These are phyloP conservation scores for Druceiella hillmani DNA, from an alignment of 2,888 invertebrate genomes.

Conservation along the genomic window DNA sequence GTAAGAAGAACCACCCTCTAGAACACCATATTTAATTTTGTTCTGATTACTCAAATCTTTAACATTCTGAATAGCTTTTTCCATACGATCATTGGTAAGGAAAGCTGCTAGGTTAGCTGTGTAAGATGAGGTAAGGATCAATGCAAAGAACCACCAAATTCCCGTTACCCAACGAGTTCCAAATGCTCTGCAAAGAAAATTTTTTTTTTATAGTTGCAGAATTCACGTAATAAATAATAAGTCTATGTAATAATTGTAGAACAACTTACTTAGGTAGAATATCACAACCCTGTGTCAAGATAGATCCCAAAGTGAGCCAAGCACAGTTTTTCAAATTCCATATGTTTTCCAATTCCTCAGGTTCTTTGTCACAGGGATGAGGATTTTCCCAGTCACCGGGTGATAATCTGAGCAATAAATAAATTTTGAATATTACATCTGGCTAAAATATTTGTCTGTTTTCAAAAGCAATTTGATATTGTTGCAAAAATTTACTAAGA, in stretches of 20 bases:
- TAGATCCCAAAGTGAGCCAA: slow-evolving; percentile 89
- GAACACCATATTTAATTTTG: slow-evolving; percentile 87
- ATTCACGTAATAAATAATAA: background rate
- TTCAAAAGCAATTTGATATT: too few relatives aligned
- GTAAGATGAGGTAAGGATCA: slow-evolving; percentile 89
- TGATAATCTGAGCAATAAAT: slow-evolving; percentile 58
- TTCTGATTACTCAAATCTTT: slow-evolving; percentile 89
- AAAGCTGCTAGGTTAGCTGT: slow-evolving; percentile 93
- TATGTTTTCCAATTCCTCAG: slow-evolving; percentile 84
- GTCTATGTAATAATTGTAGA: background rate
- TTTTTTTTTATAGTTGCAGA: slow-evolving; percentile 16
- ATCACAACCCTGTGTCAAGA: slow-evolving; percentile 92
- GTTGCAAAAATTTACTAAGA: too few relatives aligned
- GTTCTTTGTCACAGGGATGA: slow-evolving; percentile 80
- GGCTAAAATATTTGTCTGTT: too few relatives aligned
- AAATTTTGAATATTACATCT: background rate
- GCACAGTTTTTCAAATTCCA: slow-evolving; percentile 83
- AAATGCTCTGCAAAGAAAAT: slow-evolving; percentile 63
- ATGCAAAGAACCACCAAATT: slow-evolving; percentile 93
- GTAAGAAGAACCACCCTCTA: slow-evolving; percentile 78
- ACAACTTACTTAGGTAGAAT: slow-evolving; percentile 75
- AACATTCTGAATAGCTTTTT: slow-evolving; percentile 79
- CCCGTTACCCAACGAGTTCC: slow-evolving; percentile 85
- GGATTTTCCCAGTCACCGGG: slow-evolving; percentile 94
- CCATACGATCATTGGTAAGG: slow-evolving; percentile 79